phyloP scores from a whole-genome alignment of 1,140 invertebrate genomes.

The Lepidurus apus region DNA sequence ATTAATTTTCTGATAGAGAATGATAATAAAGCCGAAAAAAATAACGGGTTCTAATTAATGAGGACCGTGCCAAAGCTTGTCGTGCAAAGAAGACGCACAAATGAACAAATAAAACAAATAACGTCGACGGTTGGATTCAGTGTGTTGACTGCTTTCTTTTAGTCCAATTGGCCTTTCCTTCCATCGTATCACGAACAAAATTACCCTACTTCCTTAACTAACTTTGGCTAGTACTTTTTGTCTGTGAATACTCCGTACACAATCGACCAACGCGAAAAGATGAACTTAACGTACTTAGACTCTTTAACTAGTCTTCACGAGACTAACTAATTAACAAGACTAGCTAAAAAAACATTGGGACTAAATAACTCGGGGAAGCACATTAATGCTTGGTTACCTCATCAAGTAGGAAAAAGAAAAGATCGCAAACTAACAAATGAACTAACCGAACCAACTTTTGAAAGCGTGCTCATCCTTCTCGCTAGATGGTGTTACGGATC shows the following conservation, averaged over 20 bases:
- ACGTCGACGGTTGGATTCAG: not conserved
- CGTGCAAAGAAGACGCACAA: not conserved
- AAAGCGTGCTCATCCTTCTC: too few species aligned
- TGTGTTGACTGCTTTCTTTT: not conserved
- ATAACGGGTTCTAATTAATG: not conserved
- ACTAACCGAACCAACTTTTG: not conserved
- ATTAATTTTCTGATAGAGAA: not conserved
- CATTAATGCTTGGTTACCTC: not conserved
- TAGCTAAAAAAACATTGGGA: not conserved
- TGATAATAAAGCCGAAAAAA: not conserved
- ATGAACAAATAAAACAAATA: not conserved
- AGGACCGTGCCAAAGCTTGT: constrained; percentile 20
- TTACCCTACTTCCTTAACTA: not conserved
- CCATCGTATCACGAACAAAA: not conserved
- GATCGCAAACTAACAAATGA: not conserved
- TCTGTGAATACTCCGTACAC: not conserved
- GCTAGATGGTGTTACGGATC: not conserved
- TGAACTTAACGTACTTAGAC: not conserved
- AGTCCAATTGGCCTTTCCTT: not conserved
- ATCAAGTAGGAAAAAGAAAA: not conserved
- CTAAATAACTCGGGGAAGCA: not conserved
- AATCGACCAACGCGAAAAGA: not conserved
- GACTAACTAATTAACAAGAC: not conserved
- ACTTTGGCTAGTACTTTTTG: constrained; percentile 4
- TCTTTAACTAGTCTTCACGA: not conserved